phyloP scores from a whole-genome alignment of 1,140 invertebrate genomes.

The Atta colombica region DNA sequence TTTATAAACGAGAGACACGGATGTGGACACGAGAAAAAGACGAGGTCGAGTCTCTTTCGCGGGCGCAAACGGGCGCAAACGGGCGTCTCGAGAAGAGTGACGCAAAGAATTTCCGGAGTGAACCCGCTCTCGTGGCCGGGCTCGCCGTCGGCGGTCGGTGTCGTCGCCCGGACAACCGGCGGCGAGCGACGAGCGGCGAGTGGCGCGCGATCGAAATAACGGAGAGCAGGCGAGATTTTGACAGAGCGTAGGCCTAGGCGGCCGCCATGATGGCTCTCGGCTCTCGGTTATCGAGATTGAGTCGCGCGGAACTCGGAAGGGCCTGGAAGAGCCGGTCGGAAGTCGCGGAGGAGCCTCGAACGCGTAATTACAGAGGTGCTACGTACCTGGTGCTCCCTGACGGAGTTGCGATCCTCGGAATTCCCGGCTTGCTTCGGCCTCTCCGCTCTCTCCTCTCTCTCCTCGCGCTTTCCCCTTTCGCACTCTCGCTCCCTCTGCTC shows the following conservation, averaged over 20 bases:
- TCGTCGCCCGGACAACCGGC: conserved; percentile 23
- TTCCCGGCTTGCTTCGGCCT: conserved; percentile 64
- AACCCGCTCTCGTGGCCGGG: background rate
- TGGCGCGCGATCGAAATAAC: conserved; percentile 66
- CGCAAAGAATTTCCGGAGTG: background rate
- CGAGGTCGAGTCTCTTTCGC: too few species aligned
- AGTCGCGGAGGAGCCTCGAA: background rate
- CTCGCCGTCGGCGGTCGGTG: background rate
- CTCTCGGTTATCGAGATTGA: conserved; percentile 44
- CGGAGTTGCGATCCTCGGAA: conserved; percentile 67
- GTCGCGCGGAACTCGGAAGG: conserved; percentile 46
- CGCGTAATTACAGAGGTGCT: background rate
- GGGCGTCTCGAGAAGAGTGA: too few species aligned
- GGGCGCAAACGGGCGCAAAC: background rate
- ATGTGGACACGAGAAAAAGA: too few species aligned
- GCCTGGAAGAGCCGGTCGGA: conserved; percentile 41
- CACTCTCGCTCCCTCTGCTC: conserved; percentile 67
- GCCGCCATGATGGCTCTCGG: conserved; percentile 72
- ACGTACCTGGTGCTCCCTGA: conserved; percentile 74
- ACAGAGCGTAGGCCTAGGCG: conserved; percentile 72
- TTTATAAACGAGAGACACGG: background rate
- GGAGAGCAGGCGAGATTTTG: conserved; percentile 67
- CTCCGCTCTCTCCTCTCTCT: conserved; percentile 30
- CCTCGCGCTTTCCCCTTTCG: conserved; percentile 35
- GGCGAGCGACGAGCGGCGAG: background rate